phyloP scores from a whole-genome alignment of 2,888 invertebrate genomes.

The Opisthograptis luteolata region DNA sequence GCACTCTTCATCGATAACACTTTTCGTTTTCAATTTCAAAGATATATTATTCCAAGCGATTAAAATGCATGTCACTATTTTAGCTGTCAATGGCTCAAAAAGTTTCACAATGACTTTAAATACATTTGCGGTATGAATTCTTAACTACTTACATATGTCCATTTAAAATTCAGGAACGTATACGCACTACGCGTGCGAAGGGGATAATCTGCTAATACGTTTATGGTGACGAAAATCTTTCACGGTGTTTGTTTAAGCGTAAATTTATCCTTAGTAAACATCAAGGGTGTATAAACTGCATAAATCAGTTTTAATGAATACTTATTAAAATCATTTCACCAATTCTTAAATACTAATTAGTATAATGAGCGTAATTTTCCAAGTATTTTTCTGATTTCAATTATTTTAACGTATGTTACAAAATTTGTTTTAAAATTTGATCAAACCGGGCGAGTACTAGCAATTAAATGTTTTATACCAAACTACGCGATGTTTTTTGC shows the following conservation, averaged over 20 bases:
- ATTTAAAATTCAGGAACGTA: constrained; percentile 14
- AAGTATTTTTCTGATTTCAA: constrained; percentile 20
- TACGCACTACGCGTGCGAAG: constrained; percentile 7
- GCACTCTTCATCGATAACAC: no score
- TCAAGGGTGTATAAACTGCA: no score
- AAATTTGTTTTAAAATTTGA: constrained; percentile 1
- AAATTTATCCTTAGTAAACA: no score
- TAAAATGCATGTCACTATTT: constrained; percentile 19
- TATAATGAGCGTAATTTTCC: constrained; percentile 28
- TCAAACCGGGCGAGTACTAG: no score
- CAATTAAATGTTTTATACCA: no score
- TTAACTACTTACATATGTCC: constrained; percentile 7
- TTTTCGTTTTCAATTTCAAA: not conserved
- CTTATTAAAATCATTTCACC: not conserved
- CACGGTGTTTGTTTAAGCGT: no score
- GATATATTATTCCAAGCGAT: constrained; percentile 2
- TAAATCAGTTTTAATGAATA: constrained; percentile 1
- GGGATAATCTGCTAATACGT: constrained; percentile 1
- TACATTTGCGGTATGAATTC: constrained; percentile 22
- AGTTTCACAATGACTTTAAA: constrained; percentile 24
- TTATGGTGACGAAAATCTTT: no score
- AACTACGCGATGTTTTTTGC: no score
- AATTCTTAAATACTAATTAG: constrained; percentile 19
- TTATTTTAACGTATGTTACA: not conserved
- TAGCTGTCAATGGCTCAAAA: constrained; percentile 29